Conservation (phyloP, 1,140 invertebrate genomes). For the Apis florea region DNA sequence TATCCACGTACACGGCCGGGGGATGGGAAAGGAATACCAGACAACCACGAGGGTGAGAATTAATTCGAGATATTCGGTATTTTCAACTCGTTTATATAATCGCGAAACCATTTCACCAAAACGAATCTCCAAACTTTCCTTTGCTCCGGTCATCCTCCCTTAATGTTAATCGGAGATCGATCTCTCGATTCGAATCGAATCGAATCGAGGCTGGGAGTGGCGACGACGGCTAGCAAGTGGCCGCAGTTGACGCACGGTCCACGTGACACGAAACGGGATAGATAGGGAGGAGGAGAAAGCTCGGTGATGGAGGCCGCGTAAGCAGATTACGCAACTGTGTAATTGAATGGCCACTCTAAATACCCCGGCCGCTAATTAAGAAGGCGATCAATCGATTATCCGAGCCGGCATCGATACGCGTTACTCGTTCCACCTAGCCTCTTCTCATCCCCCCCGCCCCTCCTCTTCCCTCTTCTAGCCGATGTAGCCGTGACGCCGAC, state of each 20-base stretch:
- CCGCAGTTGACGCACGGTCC: neutral
- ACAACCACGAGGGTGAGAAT: conserved; percentile 37
- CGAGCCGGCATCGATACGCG: conserved; percentile 59
- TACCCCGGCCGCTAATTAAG: conserved; percentile 69
- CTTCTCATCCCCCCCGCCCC: conserved; percentile 46
- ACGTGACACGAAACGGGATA: conserved; percentile 25
- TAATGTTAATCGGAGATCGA: conserved; percentile 3
- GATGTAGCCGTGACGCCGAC: conserved; percentile 57
- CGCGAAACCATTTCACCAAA: neutral
- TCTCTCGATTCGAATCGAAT: conserved; percentile 19
- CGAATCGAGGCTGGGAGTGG: conserved; percentile 14
- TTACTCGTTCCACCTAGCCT: conserved; percentile 33
- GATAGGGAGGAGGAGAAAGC: neutral
- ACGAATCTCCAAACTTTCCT: neutral
- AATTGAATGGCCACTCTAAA: conserved; percentile 72
- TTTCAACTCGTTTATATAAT: neutral
- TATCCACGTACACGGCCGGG: conserved; percentile 40
- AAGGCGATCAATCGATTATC: conserved; percentile 75
- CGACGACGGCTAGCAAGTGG: conserved; percentile 17
- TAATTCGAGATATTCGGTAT: conserved; percentile 46
- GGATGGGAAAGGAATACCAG: conserved; percentile 34
- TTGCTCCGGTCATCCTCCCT: neutral
- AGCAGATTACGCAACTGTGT: conserved; percentile 71
- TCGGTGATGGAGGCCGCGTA: conserved; percentile 37
- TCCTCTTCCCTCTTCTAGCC: conserved; percentile 47